phyloP scores from a whole-genome alignment of 2,113 vertebrate genomes.

The Gymnarchus niloticus region DNA sequence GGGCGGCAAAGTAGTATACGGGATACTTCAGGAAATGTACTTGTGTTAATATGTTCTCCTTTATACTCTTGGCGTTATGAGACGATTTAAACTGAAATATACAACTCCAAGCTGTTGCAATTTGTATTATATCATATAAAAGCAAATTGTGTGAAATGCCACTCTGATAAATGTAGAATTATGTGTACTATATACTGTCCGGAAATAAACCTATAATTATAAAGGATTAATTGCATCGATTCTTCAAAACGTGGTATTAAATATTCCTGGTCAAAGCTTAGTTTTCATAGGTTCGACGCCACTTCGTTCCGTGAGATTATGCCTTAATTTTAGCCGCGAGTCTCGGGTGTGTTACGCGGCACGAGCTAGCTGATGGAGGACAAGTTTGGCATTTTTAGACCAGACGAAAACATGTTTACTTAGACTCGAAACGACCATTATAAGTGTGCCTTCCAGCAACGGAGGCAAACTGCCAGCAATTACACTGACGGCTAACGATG shows the following conservation, averaged over 20 bases:
- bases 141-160: neutral
- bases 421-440: neutral
- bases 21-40: neutral
- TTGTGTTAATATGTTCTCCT: neutral
- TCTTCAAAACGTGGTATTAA: neutral
- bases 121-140: neutral
- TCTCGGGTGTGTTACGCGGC: neutral
- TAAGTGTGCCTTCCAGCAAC: neutral
- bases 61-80: neutral
- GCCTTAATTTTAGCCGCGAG: neutral
- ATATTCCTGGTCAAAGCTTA: neutral
- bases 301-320: neutral
- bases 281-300: neutral
- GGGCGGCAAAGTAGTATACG: neutral
- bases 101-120: neutral
- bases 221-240: neutral
- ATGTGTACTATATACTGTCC: neutral
- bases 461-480: neutral
- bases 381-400: neutral
- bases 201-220: neutral
- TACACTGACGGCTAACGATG: neutral
- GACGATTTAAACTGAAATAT: neutral
- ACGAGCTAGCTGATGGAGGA: neutral
- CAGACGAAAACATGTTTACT: neutral
- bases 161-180: too few species aligned